phyloP scores from a whole-genome alignment of 1,140 invertebrate species.

The Ips typographus region DNA sequence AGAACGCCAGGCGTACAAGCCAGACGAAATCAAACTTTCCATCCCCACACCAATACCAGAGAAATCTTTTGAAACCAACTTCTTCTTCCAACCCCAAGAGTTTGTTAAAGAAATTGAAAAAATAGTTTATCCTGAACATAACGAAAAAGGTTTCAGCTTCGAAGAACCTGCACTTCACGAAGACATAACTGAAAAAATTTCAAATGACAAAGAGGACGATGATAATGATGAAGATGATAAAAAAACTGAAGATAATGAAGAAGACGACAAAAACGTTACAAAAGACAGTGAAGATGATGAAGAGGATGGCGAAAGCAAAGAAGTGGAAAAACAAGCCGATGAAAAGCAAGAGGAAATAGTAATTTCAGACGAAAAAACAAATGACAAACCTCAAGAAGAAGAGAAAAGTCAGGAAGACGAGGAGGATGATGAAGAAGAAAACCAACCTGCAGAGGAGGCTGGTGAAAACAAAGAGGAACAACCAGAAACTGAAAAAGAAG shows the following conservation, averaged over 20 bases:
- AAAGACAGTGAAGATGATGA: slow-evolving; percentile 14
- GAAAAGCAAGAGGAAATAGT: slow-evolving; percentile 23
- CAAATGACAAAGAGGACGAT: slow-evolving; percentile 53
- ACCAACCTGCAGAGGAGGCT: neutral
- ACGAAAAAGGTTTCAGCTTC: neutral
- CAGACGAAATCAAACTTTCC: neutral
- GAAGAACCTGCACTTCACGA: neutral
- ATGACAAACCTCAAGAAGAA: neutral
- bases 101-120: slow-evolving; percentile 26
- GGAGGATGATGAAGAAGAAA: slow-evolving; percentile 1
- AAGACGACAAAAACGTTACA: slow-evolving; percentile 50
- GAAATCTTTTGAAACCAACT: slow-evolving; percentile 2
- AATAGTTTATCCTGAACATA: slow-evolving; percentile 13
- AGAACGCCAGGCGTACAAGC: neutral
- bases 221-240: slow-evolving; percentile 10
- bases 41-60: neutral
- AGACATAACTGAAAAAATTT: slow-evolving; percentile 24
- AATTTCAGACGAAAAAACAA: slow-evolving; percentile 6
- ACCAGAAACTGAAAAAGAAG: slow-evolving; percentile 1
- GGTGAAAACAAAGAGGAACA: neutral
- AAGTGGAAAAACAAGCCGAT: slow-evolving; percentile 20
- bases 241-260: slow-evolving; percentile 17
- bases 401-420: neutral
- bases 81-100: slow-evolving; percentile 17
- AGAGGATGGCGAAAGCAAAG: slow-evolving; percentile 17